These are phyloP conservation scores for Setipinna tenuifilis DNA, from an alignment of 2,797 vertebrate genomes.

Conservation along the genomic window DNA sequence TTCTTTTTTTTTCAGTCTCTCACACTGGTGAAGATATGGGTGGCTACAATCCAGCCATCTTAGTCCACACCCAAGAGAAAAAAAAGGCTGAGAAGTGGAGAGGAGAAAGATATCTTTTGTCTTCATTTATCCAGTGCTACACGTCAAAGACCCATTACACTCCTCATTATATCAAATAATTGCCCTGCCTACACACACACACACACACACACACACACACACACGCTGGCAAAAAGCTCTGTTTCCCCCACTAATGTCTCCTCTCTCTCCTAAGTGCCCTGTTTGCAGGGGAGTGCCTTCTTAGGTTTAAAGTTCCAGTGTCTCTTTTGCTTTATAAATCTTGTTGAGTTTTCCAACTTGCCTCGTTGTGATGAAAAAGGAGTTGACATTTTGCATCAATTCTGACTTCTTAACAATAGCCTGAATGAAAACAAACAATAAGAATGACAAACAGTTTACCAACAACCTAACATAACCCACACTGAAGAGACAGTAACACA, in stretches of 20 bases:
- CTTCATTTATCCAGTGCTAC: conserved; percentile 30
- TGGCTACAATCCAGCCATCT: background rate
- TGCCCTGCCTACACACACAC: background rate
- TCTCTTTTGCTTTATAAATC: no score
- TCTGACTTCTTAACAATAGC: background rate
- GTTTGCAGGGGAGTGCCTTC: background rate
- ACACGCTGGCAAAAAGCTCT: background rate
- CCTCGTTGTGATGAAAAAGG: background rate
- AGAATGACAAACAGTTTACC: background rate
- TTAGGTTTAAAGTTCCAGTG: background rate
- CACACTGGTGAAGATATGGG: background rate
- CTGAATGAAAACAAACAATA: background rate
- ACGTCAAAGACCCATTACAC: conserved; percentile 49
- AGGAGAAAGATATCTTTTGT: conserved; percentile 33
- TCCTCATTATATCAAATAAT: conserved; percentile 53
- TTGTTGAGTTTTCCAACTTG: background rate
- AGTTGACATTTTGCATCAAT: background rate
- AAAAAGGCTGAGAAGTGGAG: conserved; percentile 29
- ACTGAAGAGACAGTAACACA: background rate
- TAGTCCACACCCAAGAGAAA: conserved; percentile 42
- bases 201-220: background rate
- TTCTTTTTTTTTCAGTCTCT: background rate
- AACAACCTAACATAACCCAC: background rate
- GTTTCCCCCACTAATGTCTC: background rate
- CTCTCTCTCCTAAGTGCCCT: background rate